Conservation (phyloP, 2,888 invertebrate species). For the Sinodicranocentrus sp. region DNA sequence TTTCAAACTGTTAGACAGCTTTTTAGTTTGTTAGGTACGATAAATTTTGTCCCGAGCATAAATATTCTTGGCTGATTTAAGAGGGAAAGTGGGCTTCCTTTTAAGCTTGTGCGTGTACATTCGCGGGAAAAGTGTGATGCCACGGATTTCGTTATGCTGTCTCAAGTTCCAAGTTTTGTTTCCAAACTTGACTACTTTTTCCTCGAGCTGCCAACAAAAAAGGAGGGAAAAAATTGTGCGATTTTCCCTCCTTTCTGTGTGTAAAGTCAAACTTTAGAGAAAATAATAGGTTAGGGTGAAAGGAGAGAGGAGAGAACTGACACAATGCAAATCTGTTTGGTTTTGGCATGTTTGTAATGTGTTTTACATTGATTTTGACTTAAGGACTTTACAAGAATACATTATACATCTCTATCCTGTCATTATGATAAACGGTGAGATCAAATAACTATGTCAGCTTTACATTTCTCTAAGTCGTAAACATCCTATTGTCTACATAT, state of each 20-base stretch:
- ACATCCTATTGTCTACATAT: too few relatives aligned
- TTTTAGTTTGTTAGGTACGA: constrained; percentile 53
- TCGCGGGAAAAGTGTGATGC: too few relatives aligned
- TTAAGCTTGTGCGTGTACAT: too few relatives aligned
- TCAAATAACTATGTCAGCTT: not conserved
- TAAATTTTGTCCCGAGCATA: constrained; percentile 60
- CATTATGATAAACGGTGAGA: constrained; percentile 10
- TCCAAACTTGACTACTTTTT: too few relatives aligned
- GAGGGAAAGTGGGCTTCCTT: not conserved
- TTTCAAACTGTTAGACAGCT: constrained; percentile 57
- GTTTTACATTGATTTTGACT: constrained; percentile 58
- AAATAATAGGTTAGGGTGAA: not conserved
- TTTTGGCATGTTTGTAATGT: constrained; percentile 28
- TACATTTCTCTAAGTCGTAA: too few relatives aligned
- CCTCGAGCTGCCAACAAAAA: too few relatives aligned
- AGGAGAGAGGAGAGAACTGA: not conserved
- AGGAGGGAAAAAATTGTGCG: too few relatives aligned
- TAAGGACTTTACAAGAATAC: constrained; percentile 21
- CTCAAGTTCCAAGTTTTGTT: too few relatives aligned
- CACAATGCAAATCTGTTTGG: not conserved
- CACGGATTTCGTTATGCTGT: too few relatives aligned
- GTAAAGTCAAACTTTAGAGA: constrained; percentile 1
- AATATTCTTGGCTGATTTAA: constrained; percentile 62
- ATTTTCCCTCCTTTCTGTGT: not conserved
- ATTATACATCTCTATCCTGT: constrained; percentile 2